Percentiles rank a stretch among this genome's conserved stretches.
phyloP scores from a whole-genome alignment of 2,113 vertebrate genomes.

The Erythrolamprus reginae region DNA sequence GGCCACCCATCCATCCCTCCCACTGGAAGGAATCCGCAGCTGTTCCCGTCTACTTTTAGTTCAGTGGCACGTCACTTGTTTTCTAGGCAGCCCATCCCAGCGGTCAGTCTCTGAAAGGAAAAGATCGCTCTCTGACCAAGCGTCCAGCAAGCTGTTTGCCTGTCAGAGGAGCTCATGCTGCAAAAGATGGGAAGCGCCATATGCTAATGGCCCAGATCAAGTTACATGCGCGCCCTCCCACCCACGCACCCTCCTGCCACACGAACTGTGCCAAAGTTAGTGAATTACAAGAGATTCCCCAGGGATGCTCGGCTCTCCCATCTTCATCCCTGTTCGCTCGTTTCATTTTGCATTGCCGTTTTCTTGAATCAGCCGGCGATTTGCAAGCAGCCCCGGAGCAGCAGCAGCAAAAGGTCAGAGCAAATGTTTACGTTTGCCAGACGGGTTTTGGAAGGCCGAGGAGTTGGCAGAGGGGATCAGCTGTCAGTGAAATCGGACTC shows the following conservation, averaged over 20 bases:
- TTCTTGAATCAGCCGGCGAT: not conserved
- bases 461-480: not conserved
- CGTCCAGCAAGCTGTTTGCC: not conserved
- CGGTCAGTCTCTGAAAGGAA: not conserved
- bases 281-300: no score
- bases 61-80: not conserved
- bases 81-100: not conserved
- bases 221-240: not conserved
- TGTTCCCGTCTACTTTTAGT: not conserved
- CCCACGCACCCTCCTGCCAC: not conserved
- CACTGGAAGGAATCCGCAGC: not conserved
- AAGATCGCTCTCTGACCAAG: not conserved
- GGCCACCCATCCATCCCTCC: not conserved
- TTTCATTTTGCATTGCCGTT: not conserved
- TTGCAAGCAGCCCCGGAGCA: not conserved
- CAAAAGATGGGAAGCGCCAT: not conserved
- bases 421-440: not conserved
- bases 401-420: slow-evolving; percentile 1
- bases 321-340: not conserved
- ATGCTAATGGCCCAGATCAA: not conserved
- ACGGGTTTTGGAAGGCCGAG: not conserved
- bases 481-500: not conserved
- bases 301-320: not conserved
- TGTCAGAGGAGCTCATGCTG: not conserved
- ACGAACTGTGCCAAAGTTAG: not conserved